Percentiles rank a stretch among this genome's conserved stretches.
Evolutionary conservation across 2,113 vertebrate genomes (phyloP).

Genomic region (Chaetops frenatus): DNA sequence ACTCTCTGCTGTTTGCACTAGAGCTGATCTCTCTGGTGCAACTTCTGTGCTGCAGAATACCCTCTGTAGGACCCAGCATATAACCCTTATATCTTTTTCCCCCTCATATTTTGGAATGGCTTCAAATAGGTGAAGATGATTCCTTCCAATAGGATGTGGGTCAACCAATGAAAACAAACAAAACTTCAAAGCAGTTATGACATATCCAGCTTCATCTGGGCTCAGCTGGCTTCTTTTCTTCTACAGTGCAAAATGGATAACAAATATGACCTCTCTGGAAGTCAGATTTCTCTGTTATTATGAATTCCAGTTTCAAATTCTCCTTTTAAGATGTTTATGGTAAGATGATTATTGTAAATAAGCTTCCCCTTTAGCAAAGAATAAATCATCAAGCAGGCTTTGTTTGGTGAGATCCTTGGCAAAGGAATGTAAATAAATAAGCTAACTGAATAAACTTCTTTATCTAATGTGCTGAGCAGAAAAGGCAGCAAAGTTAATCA

Average conservation of each 20-base stretch:
- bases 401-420: constrained; percentile 35
- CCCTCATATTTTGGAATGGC: background rate
- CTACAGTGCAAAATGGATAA: background rate
- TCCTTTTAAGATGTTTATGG: constrained; percentile 27
- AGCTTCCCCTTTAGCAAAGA: constrained; percentile 41
- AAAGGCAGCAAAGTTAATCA: constrained; percentile 31
- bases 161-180: background rate
- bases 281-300: constrained; percentile 8
- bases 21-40: background rate
- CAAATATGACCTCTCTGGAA: constrained; percentile 18
- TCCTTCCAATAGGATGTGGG: background rate
- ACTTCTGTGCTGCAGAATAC: background rate
- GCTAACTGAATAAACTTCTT: constrained; percentile 33
- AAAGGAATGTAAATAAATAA: constrained; percentile 58
- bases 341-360: constrained; percentile 45
- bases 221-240: background rate
- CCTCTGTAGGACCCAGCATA: background rate
- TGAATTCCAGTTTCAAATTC: constrained; percentile 39
- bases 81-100: background rate
- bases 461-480: constrained; percentile 14
- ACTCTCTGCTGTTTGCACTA: background rate
- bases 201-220: background rate
- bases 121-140: constrained; percentile 18
- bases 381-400: constrained; percentile 28
- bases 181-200: constrained; percentile 4